Evolutionary conservation across 2,797 vertebrate species (phyloP), one percentile per base, ranked within the genome.

Genomic region (Sebastes kiyomatsui): DNA sequence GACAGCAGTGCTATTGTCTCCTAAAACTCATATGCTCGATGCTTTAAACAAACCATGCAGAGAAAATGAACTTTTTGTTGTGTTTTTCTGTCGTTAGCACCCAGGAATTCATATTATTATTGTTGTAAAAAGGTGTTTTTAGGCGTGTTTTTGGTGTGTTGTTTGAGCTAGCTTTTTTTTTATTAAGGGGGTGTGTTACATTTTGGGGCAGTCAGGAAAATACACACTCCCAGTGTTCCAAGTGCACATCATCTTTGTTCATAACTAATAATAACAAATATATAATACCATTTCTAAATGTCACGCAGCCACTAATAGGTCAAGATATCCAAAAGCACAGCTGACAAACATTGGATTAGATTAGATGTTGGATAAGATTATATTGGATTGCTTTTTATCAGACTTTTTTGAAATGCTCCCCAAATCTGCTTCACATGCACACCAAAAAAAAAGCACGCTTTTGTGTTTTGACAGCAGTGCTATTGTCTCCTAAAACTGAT

Each of bases 171-270:
- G 72, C 79, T 75, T 68, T 35, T 65, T 65, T 14, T 68, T 42
- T 65, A 13, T 38, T 72, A 80, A 87, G 94, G 91, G 92, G 92
- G 93, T 91, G 95, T 94, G 93, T 93, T 92, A 83, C 84, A 84
- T 79, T 42, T 84, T 82, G 72, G 54, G 84, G 69, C 61, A 56
- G 49, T 83, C 77, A 73, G 87, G 69, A 89, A 90, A 90, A 74
- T 10, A 65, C 73, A 72, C 67, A 77, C 68, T 81, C 80, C 69
- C 69, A 8, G 11, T 35, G 2, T 28, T 20, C 25, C 16, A 60
- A 46, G 7, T 23, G 3, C 30, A 18, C 23, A 30, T 30, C 10
- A 68, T 56, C 22, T 27, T 33, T 28, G 27, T 8, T 18, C n/a
- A 42, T 42, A 49, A 71, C 30, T 38, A 38, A 38, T 38, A 14